Percentiles rank a stretch among this genome's conserved stretches.
phyloP scores from a whole-genome alignment of 2,888 invertebrate genomes.

The Pristionchus exspectatus region DNA sequence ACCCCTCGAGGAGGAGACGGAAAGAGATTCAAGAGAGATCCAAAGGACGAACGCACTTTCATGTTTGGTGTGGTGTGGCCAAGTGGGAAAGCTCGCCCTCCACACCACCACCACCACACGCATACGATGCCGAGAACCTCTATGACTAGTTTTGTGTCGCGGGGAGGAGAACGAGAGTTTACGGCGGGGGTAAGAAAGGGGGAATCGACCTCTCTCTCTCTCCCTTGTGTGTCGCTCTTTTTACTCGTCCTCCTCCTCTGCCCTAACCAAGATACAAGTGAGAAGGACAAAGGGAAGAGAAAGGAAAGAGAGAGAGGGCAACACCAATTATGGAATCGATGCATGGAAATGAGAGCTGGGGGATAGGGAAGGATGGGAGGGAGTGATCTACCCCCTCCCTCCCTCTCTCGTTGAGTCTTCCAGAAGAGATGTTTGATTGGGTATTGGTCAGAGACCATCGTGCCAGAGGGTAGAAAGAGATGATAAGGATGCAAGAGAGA shows the following conservation, averaged over 20 bases:
- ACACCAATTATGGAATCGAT: slow-evolving; percentile 12
- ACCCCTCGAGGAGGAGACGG: slow-evolving; percentile 17
- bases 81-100: not conserved
- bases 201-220: slow-evolving; percentile 30
- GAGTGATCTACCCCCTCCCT: not conserved
- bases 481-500: too few relatives aligned
- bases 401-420: not conserved
- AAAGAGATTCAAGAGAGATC: slow-evolving; percentile 2
- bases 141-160: slow-evolving; percentile 40
- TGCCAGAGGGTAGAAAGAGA: too few relatives aligned
- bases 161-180: not conserved
- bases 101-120: not conserved
- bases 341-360: slow-evolving; percentile 14
- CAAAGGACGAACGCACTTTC: slow-evolving; percentile 38
- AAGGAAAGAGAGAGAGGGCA: not conserved
- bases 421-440: not conserved
- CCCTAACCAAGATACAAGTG: slow-evolving; percentile 44
- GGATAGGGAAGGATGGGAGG: not conserved
- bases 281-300: slow-evolving; percentile 38
- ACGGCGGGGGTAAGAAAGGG: slow-evolving; percentile 34
- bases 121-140: not conserved
- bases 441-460: not conserved
- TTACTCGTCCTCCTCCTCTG: not conserved
- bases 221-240: slow-evolving; percentile 22
- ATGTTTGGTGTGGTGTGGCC: not conserved